phyloP scores from a whole-genome alignment of 1,140 invertebrate genomes.

The Gerris buenoi region DNA sequence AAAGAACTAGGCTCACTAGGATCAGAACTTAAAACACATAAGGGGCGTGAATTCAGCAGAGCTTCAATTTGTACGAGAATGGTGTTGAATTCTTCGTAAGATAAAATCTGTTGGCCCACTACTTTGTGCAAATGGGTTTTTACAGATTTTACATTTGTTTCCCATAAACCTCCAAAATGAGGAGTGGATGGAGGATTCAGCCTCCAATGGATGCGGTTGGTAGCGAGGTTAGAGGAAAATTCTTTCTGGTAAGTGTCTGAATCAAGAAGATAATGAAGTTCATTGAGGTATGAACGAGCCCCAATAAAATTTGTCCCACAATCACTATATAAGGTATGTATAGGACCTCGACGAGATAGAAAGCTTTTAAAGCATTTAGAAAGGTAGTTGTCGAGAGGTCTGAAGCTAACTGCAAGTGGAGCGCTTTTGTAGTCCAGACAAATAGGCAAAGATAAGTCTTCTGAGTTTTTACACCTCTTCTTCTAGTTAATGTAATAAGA shows the following conservation, averaged over 20 bases:
- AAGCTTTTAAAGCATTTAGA: constrained; percentile 20
- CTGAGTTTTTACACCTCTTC: not conserved
- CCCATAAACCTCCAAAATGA: constrained; percentile 11
- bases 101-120: constrained; percentile 13
- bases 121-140: constrained; percentile 20
- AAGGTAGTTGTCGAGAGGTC: not conserved
- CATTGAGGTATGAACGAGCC: not conserved
- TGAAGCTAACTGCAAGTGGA: not conserved
- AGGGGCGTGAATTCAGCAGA: constrained; percentile 3
- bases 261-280: not conserved
- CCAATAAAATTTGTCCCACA: constrained; percentile 15
- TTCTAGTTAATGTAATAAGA: not conserved
- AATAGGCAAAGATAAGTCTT: not conserved
- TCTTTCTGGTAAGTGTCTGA: not conserved
- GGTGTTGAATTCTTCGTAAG: constrained; percentile 27
- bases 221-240: not conserved
- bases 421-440: not conserved
- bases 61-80: constrained; percentile 23
- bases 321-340: constrained; percentile 8
- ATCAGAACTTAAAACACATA: constrained; percentile 24
- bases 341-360: constrained; percentile 14
- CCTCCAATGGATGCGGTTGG: not conserved
- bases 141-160: constrained; percentile 20
- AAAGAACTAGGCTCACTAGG: constrained; percentile 20
- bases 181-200: constrained; percentile 11